Percentiles rank a stretch among this genome's conserved stretches.
These are phyloP conservation scores for Hyposmocoma kahamanoa DNA, from an alignment of 1,140 invertebrate species.

Conservation along the genomic window DNA sequence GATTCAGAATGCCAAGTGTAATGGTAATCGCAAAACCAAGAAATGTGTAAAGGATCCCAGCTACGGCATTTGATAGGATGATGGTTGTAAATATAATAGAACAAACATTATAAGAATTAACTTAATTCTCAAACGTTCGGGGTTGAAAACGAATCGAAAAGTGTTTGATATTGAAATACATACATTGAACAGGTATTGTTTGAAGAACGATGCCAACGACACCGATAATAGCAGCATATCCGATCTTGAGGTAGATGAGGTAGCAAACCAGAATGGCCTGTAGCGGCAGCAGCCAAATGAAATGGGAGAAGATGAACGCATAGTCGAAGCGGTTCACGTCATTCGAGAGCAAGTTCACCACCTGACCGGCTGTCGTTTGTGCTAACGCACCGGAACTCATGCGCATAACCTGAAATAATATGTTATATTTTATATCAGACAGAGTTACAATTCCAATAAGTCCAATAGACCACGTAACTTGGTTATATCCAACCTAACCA, in stretches of 20 bases:
- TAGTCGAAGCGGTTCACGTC: conserved; percentile 83
- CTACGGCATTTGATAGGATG: no score
- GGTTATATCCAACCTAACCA: no score
- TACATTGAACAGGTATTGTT: conserved; percentile 81
- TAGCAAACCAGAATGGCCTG: conserved; percentile 79
- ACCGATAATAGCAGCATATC: conserved; percentile 81
- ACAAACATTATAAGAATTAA: no score
- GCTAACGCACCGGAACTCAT: conserved; percentile 81
- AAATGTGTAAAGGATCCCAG: no score
- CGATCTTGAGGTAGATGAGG: conserved; percentile 84
- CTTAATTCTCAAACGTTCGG: no score
- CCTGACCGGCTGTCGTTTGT: conserved; percentile 85
- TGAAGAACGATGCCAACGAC: conserved; percentile 77
- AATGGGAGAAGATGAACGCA: conserved; percentile 78
- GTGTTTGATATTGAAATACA: no score
- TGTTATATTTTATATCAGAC: not conserved
- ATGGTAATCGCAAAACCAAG: no score
- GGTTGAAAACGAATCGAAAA: no score
- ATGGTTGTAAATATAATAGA: no score
- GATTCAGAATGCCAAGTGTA: no score
- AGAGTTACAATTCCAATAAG: no score
- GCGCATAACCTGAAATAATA: conserved; percentile 66
- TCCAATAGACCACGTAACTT: no score
- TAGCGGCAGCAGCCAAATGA: conserved; percentile 82
- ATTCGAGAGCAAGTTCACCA: conserved; percentile 90